These are phyloP conservation scores for Tuberolachnus salignus DNA, from an alignment of 2,888 invertebrate genomes.

Conservation along the genomic window DNA sequence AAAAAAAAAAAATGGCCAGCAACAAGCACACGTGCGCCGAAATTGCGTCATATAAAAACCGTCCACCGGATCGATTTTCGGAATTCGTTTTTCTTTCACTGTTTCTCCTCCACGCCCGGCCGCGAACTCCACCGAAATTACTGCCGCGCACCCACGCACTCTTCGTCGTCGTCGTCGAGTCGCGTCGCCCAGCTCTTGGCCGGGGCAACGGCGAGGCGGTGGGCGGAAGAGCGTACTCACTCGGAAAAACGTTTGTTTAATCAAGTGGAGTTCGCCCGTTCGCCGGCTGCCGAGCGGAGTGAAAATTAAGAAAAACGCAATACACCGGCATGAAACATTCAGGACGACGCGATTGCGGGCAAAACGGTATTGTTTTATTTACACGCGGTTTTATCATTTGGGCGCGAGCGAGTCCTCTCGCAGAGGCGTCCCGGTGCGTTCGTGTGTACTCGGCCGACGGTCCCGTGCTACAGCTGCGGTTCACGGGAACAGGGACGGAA, in stretches of 20 bases:
- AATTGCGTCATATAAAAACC: constrained; percentile 18
- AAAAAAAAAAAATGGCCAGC: too few species aligned
- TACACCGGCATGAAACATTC: too few species aligned
- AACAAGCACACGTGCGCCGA: neutral
- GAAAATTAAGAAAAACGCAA: neutral
- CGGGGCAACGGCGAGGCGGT: too few species aligned
- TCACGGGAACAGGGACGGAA: too few species aligned
- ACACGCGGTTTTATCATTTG: neutral
- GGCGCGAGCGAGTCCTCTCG: neutral
- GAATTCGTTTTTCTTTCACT: neutral
- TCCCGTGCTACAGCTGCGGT: too few species aligned
- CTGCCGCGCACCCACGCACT: neutral
- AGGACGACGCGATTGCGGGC: too few species aligned
- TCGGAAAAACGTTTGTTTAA: neutral
- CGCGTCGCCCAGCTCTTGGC: too few species aligned
- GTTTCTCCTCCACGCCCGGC: neutral
- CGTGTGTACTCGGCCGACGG: too few species aligned
- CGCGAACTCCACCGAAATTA: neutral
- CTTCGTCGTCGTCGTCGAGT: neutral
- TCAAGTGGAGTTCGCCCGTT: neutral
- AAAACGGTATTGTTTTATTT: neutral
- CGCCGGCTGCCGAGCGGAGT: neutral
- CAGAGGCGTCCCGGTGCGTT: too few species aligned
- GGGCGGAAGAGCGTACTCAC: too few species aligned
- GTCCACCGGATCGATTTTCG: neutral